These are phyloP conservation scores for Drosophila jambulina DNA, from an alignment of 1,140 invertebrate species.

Conservation along the genomic window DNA sequence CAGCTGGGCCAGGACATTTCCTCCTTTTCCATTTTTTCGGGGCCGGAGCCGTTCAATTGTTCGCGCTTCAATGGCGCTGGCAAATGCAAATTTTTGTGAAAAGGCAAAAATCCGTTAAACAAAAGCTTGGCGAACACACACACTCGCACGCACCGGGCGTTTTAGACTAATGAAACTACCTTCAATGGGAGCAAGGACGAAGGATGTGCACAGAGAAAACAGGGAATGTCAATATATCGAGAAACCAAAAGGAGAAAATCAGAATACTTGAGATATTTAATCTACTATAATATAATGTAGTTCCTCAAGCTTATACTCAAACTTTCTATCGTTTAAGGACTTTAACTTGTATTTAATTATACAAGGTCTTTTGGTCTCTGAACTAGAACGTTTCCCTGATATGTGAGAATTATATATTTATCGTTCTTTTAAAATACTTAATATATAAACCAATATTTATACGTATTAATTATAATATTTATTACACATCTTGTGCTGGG, in stretches of 20 bases:
- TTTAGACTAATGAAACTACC: conserved; percentile 79
- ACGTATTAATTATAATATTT: background rate
- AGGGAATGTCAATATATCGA: background rate
- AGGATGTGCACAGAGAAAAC: conserved; percentile 20
- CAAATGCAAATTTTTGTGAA: conserved; percentile 76
- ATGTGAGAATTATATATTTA: no score
- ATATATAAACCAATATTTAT: no score
- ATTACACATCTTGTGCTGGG: no score
- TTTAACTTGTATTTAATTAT: no score
- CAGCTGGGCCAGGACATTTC: conserved; percentile 66
- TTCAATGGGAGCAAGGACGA: conserved; percentile 38
- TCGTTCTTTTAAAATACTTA: no score
- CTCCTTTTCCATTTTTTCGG: conserved; percentile 2
- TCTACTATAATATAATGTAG: background rate
- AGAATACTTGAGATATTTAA: background rate
- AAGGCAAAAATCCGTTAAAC: conserved; percentile 66
- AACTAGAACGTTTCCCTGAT: no score
- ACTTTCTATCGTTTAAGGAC: background rate
- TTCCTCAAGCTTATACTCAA: background rate
- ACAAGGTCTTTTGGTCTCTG: no score
- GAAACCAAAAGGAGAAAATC: background rate
- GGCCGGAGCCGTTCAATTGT: conserved; percentile 63
- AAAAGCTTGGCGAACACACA: conserved; percentile 49
- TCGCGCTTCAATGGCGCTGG: conserved; percentile 62
- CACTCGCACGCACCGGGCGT: conserved; percentile 52